These are phyloP conservation scores for Tetramorium bicarinatum DNA, from an alignment of 2,888 invertebrate species.

Conservation along the genomic window DNA sequence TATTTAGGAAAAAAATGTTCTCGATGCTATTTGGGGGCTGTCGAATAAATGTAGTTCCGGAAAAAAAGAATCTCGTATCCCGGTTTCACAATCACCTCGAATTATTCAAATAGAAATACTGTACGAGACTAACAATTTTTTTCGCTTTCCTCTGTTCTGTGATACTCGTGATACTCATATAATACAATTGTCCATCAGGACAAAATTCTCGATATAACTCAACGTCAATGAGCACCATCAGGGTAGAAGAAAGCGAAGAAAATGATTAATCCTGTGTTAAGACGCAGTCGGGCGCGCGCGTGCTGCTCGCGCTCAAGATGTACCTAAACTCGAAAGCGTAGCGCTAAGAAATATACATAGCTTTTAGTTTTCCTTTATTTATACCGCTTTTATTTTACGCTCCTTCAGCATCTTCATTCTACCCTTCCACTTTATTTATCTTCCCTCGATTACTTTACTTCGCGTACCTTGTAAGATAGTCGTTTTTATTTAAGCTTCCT, in stretches of 20 bases:
- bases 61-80: slow-evolving; percentile 1
- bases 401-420: slow-evolving; percentile 66
- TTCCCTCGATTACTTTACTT: slow-evolving; percentile 37
- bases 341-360: slow-evolving; percentile 59
- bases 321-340: slow-evolving; percentile 76
- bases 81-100: not conserved
- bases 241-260: slow-evolving; percentile 66
- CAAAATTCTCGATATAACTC: slow-evolving; percentile 3
- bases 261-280: slow-evolving; percentile 53
- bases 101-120: slow-evolving; percentile 15
- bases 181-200: not conserved
- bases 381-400: slow-evolving; percentile 78
- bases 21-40: not conserved
- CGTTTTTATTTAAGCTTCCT: slow-evolving; percentile 58
- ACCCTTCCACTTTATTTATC: slow-evolving; percentile 65
- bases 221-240: not conserved
- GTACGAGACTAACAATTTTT: not conserved
- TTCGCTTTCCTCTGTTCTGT: not conserved
- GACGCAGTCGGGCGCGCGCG: slow-evolving; percentile 60
- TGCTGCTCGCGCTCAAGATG: slow-evolving; percentile 77
- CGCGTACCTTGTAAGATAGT: slow-evolving; percentile 70
- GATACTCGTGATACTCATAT: not conserved
- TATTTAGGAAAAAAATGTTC: not conserved
- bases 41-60: not conserved
- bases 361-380: slow-evolving; percentile 75